These are phyloP conservation scores for Anabacerthia variegaticeps DNA, from an alignment of 2,797 vertebrate species.

Conservation along the genomic window DNA sequence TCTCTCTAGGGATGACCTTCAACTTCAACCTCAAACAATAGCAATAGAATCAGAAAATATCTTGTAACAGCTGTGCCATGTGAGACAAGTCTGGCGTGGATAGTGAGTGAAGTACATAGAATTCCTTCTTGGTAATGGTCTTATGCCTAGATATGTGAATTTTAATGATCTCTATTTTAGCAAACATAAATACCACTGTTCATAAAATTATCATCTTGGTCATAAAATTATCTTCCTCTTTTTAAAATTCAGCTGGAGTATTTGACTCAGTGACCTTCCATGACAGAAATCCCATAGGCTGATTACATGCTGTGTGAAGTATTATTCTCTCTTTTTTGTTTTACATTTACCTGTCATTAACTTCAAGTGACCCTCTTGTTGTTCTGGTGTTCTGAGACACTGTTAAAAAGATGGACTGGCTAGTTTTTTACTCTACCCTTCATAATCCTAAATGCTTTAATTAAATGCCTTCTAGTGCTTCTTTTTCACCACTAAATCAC, in stretches of 20 bases:
- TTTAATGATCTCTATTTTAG: conserved; percentile 31
- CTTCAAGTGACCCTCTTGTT: conserved; percentile 70
- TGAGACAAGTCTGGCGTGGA: neutral
- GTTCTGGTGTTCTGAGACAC: conserved; percentile 62
- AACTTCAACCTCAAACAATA: neutral
- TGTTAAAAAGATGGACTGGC: conserved; percentile 66
- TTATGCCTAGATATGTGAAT: neutral
- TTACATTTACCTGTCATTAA: conserved; percentile 77
- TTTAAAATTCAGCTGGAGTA: conserved; percentile 52
- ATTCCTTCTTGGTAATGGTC: neutral
- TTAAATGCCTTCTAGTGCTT: conserved; percentile 64
- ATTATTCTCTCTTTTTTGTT: conserved; percentile 71
- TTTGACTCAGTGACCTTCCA: conserved; percentile 67
- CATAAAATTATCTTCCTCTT: conserved; percentile 44
- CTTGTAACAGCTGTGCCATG: neutral
- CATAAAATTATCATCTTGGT: conserved; percentile 53
- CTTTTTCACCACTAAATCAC: conserved; percentile 57
- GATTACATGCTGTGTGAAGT: conserved; percentile 70
- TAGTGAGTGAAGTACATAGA: neutral
- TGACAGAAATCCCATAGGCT: conserved; percentile 70
- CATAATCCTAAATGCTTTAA: conserved; percentile 73
- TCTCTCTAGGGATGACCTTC: neutral
- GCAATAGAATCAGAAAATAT: neutral
- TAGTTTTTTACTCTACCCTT: conserved; percentile 66
- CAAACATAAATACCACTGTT: conserved; percentile 63